These are phyloP conservation scores for Sitobion miscanthi DNA, from an alignment of 1,140 invertebrate species.

Conservation along the genomic window DNA sequence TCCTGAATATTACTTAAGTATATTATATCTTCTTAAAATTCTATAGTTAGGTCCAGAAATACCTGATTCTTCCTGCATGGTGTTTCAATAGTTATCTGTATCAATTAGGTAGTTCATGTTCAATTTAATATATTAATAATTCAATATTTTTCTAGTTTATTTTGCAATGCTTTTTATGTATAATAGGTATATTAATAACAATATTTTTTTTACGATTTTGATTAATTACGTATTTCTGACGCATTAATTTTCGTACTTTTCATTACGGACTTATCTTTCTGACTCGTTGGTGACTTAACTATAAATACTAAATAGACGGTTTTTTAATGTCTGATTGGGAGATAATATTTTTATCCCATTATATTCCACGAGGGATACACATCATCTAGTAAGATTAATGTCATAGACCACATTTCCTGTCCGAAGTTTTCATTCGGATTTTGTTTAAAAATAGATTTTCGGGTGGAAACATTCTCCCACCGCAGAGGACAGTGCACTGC, in stretches of 20 bases:
- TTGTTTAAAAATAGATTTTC: slow-evolving; percentile 56
- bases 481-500: slow-evolving; percentile 16
- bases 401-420: slow-evolving; percentile 41
- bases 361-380: not conserved
- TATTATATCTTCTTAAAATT: not conserved
- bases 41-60: too few relatives aligned
- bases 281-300: not conserved
- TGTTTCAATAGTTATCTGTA: not conserved
- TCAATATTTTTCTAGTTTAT: not conserved
- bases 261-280: not conserved
- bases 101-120: not conserved
- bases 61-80: not conserved
- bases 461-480: slow-evolving; percentile 44
- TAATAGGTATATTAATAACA: not conserved
- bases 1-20: not conserved
- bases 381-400: slow-evolving; percentile 22
- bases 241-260: not conserved
- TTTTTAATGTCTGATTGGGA: not conserved
- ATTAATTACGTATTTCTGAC: not conserved
- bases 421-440: slow-evolving; percentile 32
- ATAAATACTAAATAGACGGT: not conserved
- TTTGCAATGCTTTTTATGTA: not conserved
- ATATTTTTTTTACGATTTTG: not conserved
- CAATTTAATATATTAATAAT: not conserved
- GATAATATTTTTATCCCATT: not conserved